phyloP scores from a whole-genome alignment of 2,888 invertebrate species.

The Unio delphinus region DNA sequence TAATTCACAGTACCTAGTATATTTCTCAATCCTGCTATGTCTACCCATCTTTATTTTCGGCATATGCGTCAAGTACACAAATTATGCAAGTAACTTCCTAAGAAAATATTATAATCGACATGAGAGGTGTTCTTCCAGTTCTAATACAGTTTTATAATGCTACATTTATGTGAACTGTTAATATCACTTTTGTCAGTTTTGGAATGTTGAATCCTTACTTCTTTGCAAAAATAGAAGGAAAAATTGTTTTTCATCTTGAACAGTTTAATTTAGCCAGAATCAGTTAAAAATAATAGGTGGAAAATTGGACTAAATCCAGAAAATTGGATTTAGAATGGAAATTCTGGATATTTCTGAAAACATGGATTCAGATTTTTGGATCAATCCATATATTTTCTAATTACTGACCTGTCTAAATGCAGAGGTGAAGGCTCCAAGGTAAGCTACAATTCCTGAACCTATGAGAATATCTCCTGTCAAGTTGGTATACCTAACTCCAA shows the following conservation, averaged over 20 bases:
- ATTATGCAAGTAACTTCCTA: too few relatives aligned
- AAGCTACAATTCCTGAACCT: constrained; percentile 70
- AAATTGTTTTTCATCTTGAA: neutral
- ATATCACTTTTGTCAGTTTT: too few relatives aligned
- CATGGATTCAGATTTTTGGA: neutral
- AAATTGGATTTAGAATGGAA: neutral
- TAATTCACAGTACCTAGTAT: too few relatives aligned
- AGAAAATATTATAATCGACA: too few relatives aligned
- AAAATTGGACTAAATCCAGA: neutral
- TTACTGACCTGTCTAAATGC: constrained; percentile 67
- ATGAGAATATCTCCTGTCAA: constrained; percentile 81
- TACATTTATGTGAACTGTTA: too few relatives aligned
- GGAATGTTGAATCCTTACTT: too few relatives aligned
- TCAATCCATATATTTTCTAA: neutral
- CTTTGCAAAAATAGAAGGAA: neutral
- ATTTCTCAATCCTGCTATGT: too few relatives aligned
- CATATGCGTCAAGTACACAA: too few relatives aligned
- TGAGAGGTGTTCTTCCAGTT: too few relatives aligned
- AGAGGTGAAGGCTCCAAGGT: constrained; percentile 71
- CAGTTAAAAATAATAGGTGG: neutral
- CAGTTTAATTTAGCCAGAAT: neutral
- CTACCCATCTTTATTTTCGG: too few relatives aligned
- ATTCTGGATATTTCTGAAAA: too few relatives aligned
- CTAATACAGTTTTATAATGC: too few relatives aligned
- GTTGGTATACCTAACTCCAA: constrained; percentile 67